Evolutionary conservation across 2,797 vertebrate genomes (phyloP), one percentile per base, ranked within the genome.

Genomic region (Myoxocephalus aenaeus): DNA sequence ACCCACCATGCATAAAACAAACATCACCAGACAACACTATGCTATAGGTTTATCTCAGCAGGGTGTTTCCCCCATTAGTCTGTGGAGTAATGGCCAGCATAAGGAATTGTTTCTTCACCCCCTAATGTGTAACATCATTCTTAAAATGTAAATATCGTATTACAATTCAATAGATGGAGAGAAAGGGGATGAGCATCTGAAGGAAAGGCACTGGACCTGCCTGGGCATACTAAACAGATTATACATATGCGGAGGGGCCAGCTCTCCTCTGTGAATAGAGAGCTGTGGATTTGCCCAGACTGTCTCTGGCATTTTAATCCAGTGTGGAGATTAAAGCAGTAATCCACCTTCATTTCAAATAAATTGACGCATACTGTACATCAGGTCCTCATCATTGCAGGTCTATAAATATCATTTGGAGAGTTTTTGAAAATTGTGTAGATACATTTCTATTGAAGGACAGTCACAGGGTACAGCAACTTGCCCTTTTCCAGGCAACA

Each of bases 191-290:
- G 88, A 88, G 85, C 77, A 77, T 89, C 75, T 81, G 73, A 81
- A 85, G 75, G 82, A 84, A 90, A 96, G 92, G 90, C 94, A 92
- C 87, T 54, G 79, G 84, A 94, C 94, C 94, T 95, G 92, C 88
- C 86, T 82, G 87, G 88, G 91, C 94, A 93, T 95, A 94, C 95
- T 96, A 95, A 95, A 91, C 93, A 95, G 91, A 96, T 93, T 91
- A 94, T 93, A 89, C 89, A 81, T 93, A 92, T 90, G 85, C 85
- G 84, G 75, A 87, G 80, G 79, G 91, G 92, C 83, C 89, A 92
- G 69, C 92, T 50, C 87, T 90, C 85, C 87, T 87, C 82, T 40
- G 84, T 89, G 89, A 70, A 93, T 87, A 84, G 82, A 94, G 95
- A 95, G 92, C 87, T 87, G 90, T 91, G 87, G 90, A 91, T 94